Evolutionary conservation across 53 echinoderm and acorn worm genomes (phyloP).

Genomic region (Mesocentrotus franciscanus): DNA sequence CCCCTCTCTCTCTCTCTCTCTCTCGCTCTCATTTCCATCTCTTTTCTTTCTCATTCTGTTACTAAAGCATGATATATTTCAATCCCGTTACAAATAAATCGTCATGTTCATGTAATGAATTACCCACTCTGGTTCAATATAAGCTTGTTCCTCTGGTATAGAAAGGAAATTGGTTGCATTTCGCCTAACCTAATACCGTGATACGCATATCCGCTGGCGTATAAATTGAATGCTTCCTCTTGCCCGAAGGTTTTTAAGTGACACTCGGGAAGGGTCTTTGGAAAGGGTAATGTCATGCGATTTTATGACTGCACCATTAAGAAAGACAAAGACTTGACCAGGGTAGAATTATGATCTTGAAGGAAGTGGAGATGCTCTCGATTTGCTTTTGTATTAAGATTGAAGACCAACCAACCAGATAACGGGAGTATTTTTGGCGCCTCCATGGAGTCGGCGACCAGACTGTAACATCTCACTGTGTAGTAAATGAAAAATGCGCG

Average conservation of each 20-base stretch:
- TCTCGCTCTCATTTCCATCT: not conserved
- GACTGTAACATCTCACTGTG: not conserved
- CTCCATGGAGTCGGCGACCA: not conserved
- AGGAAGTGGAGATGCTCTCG: not conserved
- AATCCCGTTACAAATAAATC: conserved; percentile 1
- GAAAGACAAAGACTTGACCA: not conserved
- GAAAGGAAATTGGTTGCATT: conserved; percentile 14
- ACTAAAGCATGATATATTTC: not conserved
- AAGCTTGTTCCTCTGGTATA: not conserved
- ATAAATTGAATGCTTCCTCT: conserved; percentile 6
- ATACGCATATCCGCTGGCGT: conserved; percentile 8
- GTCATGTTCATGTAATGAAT: conserved; percentile 25
- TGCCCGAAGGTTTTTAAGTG: not conserved
- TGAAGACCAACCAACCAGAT: not conserved
- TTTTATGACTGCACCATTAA: not conserved
- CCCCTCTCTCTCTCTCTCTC: not conserved
- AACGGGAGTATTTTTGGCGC: not conserved
- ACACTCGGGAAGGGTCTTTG: not conserved
- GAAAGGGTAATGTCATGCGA: not conserved
- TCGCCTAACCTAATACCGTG: not conserved
- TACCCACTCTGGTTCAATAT: not conserved
- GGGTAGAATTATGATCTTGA: not conserved
- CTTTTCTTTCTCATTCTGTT: not conserved
- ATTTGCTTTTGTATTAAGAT: not conserved
- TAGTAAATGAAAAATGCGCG: not conserved